Base-by-base conservation (phyloP, 2,888 invertebrate genomes). In the Ashinkailepas kermadecensis region DNA sequence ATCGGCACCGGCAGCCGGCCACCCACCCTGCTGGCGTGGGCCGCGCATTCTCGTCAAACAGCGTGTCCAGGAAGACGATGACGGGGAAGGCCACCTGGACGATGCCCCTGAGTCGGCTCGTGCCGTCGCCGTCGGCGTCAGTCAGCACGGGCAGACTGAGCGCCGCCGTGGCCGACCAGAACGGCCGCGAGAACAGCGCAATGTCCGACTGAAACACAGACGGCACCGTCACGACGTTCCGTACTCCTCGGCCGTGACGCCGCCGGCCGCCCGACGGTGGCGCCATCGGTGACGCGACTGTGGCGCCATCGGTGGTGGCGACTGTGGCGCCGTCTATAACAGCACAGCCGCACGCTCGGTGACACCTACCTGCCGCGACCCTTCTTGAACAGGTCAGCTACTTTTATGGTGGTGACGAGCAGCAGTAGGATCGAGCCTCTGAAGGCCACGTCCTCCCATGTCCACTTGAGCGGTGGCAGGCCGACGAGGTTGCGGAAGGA, bases 31-130 rank as follows among this genome's bases (percentile, higher is more conserved):
- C 21, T 74, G 59, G 39, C 23, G 8, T 62, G 39, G 39, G 39
- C 39, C 56, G n/a, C 21, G 54, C 74, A 56, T 74, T 74, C 80
- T 84, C 84, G 1, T 80, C 82, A 56, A 84, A 82, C 54, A 84
- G 78, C 39, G 83, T 82, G 81, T 83, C 83, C 23, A 83, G 82
- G 74, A 83, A 83, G 81, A 83, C 81, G 62, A 82, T 81, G 78
- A 82, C 64, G 12, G 83, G 83, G n/a, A 83, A 70, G 18, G 78
- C 58, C n/a, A 84, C 62, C 58, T 80, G 70, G 58, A 83, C 81
- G 80, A 83, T 74, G 80, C 82, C 81, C 58, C 81, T 59, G n/a
- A 83, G 80, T 11, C 81, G 39, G 67, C 80, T 78, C 21, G 58
- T 59, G 58, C 82, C 82, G 81, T 81, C 81, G 13, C 80, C 81